phyloP scores from a whole-genome alignment of 2,113 vertebrate genomes.

The Chrysemys picta region DNA sequence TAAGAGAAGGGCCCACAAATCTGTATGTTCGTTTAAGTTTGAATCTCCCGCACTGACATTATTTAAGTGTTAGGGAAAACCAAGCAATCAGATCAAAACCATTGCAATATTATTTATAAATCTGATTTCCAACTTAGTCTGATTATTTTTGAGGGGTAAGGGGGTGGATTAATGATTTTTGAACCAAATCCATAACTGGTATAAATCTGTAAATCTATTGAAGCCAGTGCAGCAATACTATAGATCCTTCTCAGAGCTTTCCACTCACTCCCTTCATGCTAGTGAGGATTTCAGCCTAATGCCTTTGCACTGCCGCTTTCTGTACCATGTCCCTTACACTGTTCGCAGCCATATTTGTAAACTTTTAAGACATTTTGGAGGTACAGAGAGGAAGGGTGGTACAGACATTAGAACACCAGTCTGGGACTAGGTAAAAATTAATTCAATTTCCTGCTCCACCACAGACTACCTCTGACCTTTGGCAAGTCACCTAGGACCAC shows the following conservation, averaged over 20 bases:
- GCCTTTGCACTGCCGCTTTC: not conserved
- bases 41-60: not conserved
- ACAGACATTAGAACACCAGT: not conserved
- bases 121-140: not conserved
- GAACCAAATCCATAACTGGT: not conserved
- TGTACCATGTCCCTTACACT: not conserved
- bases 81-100: not conserved
- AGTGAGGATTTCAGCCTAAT: conserved; percentile 2
- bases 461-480: not conserved
- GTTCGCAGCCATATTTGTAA: no score
- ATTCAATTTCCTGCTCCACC: not conserved
- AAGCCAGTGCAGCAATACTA: not conserved
- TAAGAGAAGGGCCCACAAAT: not conserved
- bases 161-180: not conserved
- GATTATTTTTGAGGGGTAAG: not conserved
- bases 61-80: no score
- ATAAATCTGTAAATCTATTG: not conserved
- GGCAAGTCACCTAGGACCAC: not conserved
- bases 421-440: not conserved
- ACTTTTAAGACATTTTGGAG: not conserved
- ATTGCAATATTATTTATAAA: not conserved
- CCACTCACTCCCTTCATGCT: not conserved
- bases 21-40: not conserved
- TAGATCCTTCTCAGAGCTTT: not conserved
- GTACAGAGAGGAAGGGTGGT: not conserved